Evolutionary conservation across 2,113 vertebrate species (phyloP).

Genomic region (Oreocharis arfaki): DNA sequence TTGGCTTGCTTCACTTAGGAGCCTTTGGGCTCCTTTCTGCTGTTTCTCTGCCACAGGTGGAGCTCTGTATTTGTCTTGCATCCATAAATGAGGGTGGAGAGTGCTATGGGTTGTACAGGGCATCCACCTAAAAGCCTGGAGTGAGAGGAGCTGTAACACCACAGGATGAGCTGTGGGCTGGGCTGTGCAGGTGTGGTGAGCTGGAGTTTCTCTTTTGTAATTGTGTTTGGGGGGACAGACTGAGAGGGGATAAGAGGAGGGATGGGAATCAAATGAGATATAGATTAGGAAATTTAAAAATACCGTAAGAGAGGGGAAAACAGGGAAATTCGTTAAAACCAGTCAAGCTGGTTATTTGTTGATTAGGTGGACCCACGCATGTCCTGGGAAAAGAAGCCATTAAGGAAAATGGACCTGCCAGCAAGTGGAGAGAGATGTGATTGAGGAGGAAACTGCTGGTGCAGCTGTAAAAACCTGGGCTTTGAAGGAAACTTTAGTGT

Average conservation of each 20-base stretch:
- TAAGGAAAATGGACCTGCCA: neutral
- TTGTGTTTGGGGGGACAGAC: too few relatives aligned
- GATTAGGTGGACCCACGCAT: rapidly evolving
- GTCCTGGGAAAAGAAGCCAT: neutral
- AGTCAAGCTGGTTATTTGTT: neutral
- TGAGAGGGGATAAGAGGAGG: neutral
- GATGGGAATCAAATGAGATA: neutral
- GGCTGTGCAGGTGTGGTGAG: rapidly evolving
- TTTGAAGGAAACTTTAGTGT: neutral
- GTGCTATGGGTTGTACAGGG: rapidly evolving
- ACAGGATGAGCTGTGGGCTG: neutral
- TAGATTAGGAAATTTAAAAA: neutral
- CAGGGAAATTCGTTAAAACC: neutral
- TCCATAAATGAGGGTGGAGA: neutral
- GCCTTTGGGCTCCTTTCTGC: neutral
- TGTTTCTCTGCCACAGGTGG: neutral
- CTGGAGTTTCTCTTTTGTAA: rapidly evolving
- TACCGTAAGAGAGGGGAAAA: rapidly evolving
- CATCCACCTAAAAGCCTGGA: neutral
- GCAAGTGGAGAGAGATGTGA: neutral
- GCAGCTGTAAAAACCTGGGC: neutral
- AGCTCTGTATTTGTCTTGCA: neutral
- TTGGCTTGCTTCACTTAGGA: neutral
- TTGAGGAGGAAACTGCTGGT: neutral
- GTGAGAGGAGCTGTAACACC: neutral